Conservation (phyloP, 2,113 vertebrate genomes). For the Pachycephala philippinensis region DNA sequence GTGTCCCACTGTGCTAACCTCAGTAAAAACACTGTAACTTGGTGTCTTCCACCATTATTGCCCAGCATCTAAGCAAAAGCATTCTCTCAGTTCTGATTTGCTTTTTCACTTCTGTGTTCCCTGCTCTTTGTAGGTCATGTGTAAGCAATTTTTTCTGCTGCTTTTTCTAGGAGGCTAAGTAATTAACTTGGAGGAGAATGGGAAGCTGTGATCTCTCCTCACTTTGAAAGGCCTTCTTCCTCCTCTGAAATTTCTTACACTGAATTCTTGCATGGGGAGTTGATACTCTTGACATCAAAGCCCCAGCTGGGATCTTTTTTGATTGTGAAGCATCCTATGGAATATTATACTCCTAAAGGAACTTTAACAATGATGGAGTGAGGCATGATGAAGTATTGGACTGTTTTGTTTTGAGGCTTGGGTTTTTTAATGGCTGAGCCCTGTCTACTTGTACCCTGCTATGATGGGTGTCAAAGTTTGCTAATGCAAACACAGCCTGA, state of each 20-base stretch:
- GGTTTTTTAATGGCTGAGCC: background rate
- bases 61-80: background rate
- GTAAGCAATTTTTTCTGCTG: constrained; percentile 38
- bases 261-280: background rate
- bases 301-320: background rate
- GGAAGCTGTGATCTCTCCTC: constrained; percentile 26
- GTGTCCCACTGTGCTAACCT: background rate
- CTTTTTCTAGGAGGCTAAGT: constrained; percentile 45
- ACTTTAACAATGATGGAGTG: background rate
- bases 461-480: background rate
- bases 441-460: background rate
- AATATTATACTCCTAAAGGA: background rate
- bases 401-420: background rate
- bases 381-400: background rate
- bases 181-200: constrained; percentile 43
- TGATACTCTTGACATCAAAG: background rate
- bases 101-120: background rate
- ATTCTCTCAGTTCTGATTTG: background rate
- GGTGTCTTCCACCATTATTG: background rate
- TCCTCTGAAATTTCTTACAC: background rate
- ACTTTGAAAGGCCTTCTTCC: constrained; percentile 10
- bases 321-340: background rate
- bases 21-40: background rate
- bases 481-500: background rate
- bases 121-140: constrained; percentile 32